phyloP scores from a whole-genome alignment of 2,113 vertebrate genomes.

The Psilopogon haemacephalus region DNA sequence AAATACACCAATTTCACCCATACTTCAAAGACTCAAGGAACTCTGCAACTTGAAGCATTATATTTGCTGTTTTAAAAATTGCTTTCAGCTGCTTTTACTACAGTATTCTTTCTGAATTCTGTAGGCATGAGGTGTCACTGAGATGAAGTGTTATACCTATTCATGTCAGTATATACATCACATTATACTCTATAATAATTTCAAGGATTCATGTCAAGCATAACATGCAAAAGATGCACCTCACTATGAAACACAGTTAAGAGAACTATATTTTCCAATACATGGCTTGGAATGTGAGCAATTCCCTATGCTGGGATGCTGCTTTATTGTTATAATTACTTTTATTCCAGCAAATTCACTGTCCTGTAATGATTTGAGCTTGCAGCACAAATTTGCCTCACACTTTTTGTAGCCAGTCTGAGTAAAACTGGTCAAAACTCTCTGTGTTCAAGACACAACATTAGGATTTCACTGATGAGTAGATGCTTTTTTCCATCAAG shows the following conservation, averaged over 20 bases:
- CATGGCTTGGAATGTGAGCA: not conserved
- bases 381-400: not conserved
- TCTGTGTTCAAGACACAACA: not conserved
- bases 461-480: not conserved
- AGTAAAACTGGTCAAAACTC: not conserved
- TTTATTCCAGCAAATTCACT: not conserved
- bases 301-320: not conserved
- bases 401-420: not conserved
- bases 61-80: not conserved
- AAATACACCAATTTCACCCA: not conserved
- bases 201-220: conserved; percentile 15
- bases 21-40: not conserved
- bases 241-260: not conserved
- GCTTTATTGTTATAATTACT: conserved; percentile 24
- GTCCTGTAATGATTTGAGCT: not conserved
- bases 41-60: not conserved
- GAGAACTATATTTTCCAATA: not conserved
- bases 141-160: conserved; percentile 19
- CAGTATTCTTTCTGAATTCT: conserved; percentile 10
- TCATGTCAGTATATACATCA: conserved; percentile 5
- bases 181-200: conserved; percentile 14
- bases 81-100: conserved; percentile 13
- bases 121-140: not conserved
- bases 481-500: not conserved
- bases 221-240: not conserved